Base-by-base conservation (phyloP, 2,888 invertebrate genomes). In the Rhingia campestris region DNA sequence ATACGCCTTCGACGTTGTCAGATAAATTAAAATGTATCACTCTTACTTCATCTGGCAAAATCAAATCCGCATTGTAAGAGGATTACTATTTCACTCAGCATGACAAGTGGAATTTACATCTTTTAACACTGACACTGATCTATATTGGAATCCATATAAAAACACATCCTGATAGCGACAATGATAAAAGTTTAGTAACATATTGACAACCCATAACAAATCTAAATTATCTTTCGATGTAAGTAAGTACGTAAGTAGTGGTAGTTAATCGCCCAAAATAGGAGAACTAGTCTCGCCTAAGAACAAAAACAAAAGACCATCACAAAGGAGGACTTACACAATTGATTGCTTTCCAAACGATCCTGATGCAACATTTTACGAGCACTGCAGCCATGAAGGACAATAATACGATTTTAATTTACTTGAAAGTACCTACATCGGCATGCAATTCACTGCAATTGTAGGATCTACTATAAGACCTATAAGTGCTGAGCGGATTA, bases 401-500 rank as follows among this genome's bases (percentile, higher is more conserved):
- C 14, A 47, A 45, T 43, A 43, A 63, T 63, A 47, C 49, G 22
- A 63, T 47, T 63, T 64, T 22, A 51, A 39, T 39, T 64, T 49
- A 2, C 64, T 32, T 32, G 41, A 39, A 51, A 64, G 32, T 51
- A 41, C n/a, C n/a, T n/a, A n/a, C 51, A 64, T 64, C 49, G 5
- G 7, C 41, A 45, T 33, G 12, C 49, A 51, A 39, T 54, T 53
- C 58, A 32, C 35, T 66, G 43, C 58, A 51, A 53, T 51, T 51
- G 47, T 6, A 54, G 45, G n/a, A 49, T 53, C 7, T n/a, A 30
- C 43, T 39, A 43, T 56, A 58, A 2, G 22, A 22, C 22, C 22
- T 22, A 22, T 22, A 73, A 35, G 14, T 33, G 10, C 69, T 51
- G 49, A 81, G 49, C 22, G 67, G 77, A 73, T 82, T 77, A 82